These are phyloP conservation scores for Drosophila mayaguana DNA, from an alignment of 2,888 invertebrate genomes.

Conservation along the genomic window DNA sequence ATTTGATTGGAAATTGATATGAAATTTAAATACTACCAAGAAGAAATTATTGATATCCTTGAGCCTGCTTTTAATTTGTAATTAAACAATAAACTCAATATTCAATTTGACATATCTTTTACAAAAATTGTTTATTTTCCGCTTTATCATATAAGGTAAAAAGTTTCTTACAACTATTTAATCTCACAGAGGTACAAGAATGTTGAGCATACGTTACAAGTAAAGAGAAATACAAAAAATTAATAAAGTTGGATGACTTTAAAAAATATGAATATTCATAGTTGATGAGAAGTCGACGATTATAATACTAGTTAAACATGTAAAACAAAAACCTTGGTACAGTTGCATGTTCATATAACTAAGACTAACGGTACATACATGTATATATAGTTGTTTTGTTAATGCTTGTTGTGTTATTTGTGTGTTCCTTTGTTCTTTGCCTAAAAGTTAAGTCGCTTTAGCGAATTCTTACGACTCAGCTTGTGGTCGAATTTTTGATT, in stretches of 20 bases:
- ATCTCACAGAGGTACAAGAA: slow-evolving; percentile 72
- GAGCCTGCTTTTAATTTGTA: neutral
- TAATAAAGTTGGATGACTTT: slow-evolving; percentile 27
- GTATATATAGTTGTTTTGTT: neutral
- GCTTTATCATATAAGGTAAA: slow-evolving; percentile 48
- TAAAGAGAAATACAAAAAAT: slow-evolving; percentile 10
- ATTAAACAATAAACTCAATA: neutral
- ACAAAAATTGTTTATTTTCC: slow-evolving; percentile 28
- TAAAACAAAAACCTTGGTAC: slow-evolving; percentile 43
- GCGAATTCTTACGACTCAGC: slow-evolving; percentile 64
- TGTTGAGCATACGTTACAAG: slow-evolving; percentile 54
- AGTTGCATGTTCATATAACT: slow-evolving; percentile 18
- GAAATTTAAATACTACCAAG: no score
- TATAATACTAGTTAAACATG: slow-evolving; percentile 51
- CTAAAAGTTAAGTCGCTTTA: slow-evolving; percentile 68
- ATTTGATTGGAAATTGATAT: neutral
- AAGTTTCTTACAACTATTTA: slow-evolving; percentile 57
- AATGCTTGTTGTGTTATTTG: slow-evolving; percentile 6
- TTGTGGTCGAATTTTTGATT: slow-evolving; percentile 58
- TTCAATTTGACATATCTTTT: neutral
- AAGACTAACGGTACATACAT: slow-evolving; percentile 7
- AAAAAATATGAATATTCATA: slow-evolving; percentile 16
- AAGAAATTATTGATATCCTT: no score
- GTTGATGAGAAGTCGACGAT: slow-evolving; percentile 29
- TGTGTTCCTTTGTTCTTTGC: neutral